Base-by-base conservation (phyloP, 2,113 vertebrate genomes). In the Mesoclemmys tuberculata region DNA sequence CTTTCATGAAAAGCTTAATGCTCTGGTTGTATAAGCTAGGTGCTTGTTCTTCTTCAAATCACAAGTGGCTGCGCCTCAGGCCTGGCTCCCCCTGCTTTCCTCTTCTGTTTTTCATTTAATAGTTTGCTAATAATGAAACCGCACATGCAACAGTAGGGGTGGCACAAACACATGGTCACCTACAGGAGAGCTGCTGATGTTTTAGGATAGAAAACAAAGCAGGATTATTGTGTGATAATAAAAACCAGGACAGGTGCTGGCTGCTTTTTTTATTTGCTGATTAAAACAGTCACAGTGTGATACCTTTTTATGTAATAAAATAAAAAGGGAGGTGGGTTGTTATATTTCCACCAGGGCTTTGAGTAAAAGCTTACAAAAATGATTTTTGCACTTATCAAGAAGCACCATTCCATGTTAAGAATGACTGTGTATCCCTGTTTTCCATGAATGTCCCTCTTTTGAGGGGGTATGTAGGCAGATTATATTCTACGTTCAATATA, bases 101-200 rank as follows among this genome's bases (percentile, higher is more conserved):
- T 95, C 96, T 94, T 95, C 95, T 84, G 71, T 84, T 97, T 90
- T 75, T 82, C 89, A 88, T 95, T 97, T 97, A 98, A 98, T 97
- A 95, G 93, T 90, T 97, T 93, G 96, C 96, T 98, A 96, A 98
- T 97, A 97, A 95, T 84, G 91, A 96, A 97, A 96, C 93, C 95
- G 93, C 93, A 97, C 96, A 97, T 96, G 94, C 96, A 95, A 96
- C 91, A 96, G 97, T 95, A 97, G 97, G 97, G 97, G 91, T 22
- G 14, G 86, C 90, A 77, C 93, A 93, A 95, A 96, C 92, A 97
- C 97, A 88, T 95, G 96, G 92, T 97, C 96, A 95, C 97, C 97
- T 97, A 90, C 24, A 31, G 95, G 29, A 92, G 84, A 96, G 91
- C 78, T 94, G 94, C 93, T 96, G 95, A 97, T 96, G 94, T 44